Evolutionary conservation across 2,113 vertebrate species (phyloP).

Genomic region (Loxodonta africana): DNA sequence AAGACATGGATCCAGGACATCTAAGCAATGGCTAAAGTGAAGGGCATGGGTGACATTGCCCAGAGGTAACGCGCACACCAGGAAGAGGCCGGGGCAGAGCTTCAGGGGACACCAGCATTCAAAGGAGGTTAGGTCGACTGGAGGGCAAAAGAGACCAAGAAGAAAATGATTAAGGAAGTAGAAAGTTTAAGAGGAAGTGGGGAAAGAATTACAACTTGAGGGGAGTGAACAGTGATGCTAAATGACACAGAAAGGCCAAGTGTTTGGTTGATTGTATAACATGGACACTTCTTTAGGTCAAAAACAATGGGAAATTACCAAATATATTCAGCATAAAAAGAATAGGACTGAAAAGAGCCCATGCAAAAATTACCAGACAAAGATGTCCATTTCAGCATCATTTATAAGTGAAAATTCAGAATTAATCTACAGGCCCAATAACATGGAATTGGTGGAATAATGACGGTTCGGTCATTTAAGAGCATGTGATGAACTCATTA

Average conservation of each 20-base stretch:
- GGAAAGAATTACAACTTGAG: not conserved
- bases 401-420: no score
- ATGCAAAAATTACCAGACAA: not conserved
- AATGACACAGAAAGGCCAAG: no score
- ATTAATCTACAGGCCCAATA: not conserved
- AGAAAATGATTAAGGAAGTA: not conserved
- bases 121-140: not conserved
- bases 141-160: not conserved
- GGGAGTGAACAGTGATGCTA: rapidly evolving
- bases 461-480: rapidly evolving
- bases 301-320: no score
- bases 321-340: not conserved
- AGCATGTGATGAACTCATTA: not conserved
- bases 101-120: not conserved
- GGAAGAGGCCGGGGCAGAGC: no score
- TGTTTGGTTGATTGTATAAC: no score
- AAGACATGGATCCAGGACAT: not conserved
- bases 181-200: not conserved
- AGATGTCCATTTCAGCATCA: not conserved
- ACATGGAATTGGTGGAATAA: no score
- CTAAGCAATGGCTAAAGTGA: not conserved
- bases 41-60: no score
- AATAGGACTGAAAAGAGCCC: not conserved
- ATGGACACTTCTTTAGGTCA: no score
- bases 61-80: no score